Conservation (phyloP, 2,797 vertebrate species). For the Philypnodon macrostomus region DNA sequence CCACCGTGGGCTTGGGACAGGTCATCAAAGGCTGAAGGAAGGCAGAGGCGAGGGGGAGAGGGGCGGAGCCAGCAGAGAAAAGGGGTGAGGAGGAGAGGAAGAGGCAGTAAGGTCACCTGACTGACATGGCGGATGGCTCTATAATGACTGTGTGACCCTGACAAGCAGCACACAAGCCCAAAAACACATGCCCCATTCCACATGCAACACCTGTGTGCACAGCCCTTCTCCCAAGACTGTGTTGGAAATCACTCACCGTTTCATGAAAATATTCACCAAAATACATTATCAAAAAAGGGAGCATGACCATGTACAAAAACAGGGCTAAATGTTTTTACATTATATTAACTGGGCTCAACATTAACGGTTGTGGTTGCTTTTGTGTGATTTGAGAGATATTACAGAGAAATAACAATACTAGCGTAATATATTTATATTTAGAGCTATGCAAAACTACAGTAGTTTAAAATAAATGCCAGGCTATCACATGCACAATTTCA, state of each 20-base stretch:
- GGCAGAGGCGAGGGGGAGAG: constrained; percentile 38
- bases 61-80: constrained; percentile 18
- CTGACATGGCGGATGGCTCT: constrained; percentile 59
- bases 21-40: constrained; percentile 90
- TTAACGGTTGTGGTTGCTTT: no score
- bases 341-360: no score
- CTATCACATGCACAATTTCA: no score
- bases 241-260: neutral
- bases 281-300: no score
- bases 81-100: constrained; percentile 47
- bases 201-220: constrained; percentile 57
- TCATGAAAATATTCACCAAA: no score
- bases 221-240: neutral
- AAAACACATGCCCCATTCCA: constrained; percentile 53
- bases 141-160: constrained; percentile 52
- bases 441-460: no score
- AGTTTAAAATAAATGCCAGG: no score
- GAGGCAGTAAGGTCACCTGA: constrained; percentile 74
- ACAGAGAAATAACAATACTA: no score
- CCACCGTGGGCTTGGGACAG: constrained; percentile 89
- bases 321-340: no score
- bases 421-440: no score
- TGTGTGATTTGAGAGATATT: no score
- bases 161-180: constrained; percentile 71
- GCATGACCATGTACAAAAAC: no score